Conservation (phyloP, 2,113 vertebrate genomes). For the Scytalopus superciliaris region DNA sequence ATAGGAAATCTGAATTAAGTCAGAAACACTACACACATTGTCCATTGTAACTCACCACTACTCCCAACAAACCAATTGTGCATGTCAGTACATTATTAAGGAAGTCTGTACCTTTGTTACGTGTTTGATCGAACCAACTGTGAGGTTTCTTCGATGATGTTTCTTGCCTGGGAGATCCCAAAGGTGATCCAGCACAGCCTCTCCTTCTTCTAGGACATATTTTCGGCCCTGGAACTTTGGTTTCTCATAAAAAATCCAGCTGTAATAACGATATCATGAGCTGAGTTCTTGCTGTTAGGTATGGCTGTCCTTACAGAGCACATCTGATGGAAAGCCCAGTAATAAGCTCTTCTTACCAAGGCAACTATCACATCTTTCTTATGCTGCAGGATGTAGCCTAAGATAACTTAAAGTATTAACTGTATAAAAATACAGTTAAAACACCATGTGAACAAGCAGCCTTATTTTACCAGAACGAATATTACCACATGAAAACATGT, state of each 20-base stretch:
- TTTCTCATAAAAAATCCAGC: constrained; percentile 87
- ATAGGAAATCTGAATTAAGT: not conserved
- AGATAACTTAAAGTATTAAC: not conserved
- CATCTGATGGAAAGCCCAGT: not conserved
- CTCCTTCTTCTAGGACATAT: constrained; percentile 83
- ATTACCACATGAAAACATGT: not conserved
- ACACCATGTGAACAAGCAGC: not conserved
- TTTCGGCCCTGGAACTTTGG: constrained; percentile 80
- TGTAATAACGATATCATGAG: constrained; percentile 54
- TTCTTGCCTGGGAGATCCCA: constrained; percentile 64
- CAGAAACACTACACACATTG: not conserved
- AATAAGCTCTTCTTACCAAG: not conserved
- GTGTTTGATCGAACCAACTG: constrained; percentile 82
- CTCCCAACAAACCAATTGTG: not conserved
- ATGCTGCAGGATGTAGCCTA: not conserved
- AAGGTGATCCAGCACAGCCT: constrained; percentile 72
- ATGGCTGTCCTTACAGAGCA: not conserved
- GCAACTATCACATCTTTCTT: not conserved
- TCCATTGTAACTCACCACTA: not conserved
- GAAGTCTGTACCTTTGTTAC: constrained; percentile 77
- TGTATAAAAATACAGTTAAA: not conserved
- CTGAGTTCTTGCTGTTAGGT: not conserved
- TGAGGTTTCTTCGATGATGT: constrained; percentile 40
- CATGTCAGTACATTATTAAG: not conserved
- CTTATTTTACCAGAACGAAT: not conserved